Evolutionary conservation across 2,113 vertebrate species (phyloP), one percentile per base, ranked within the genome.

Genomic region (Pterocles burchelli): DNA sequence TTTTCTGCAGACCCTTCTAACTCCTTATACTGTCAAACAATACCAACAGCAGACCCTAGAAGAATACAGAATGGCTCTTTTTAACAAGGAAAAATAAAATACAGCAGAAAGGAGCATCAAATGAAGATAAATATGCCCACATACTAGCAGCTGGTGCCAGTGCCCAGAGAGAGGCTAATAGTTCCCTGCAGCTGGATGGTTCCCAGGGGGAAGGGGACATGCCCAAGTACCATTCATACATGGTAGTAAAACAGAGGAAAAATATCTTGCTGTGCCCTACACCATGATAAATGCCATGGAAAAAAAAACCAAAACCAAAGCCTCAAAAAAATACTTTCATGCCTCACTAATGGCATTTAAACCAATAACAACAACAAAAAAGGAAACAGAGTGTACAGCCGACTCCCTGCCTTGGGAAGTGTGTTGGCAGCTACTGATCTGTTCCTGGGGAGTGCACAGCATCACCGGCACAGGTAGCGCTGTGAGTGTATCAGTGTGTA

Each of bases 1-100:
- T 90, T 55, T 88, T 93, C 79, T 96, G 80, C 70, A 96, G 62
- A 65, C 17, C 48, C 57, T 87, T 91, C 48, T 43, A 38, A 77
- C 15, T 70, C 62, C 36, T 59, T 49, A 52, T 24, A 33, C 28
- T 72, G 52, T 49, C 76, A 81, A 75, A 77, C n/a, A 94, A 34
- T 1, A 79, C 55, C 59, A 93, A 57, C n/a, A 77, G 29, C 46
- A 85, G 81, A 76, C 6, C 36, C 24, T n/a, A 52, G 34, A 57
- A 77, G 24, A 46, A 43, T n/a, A 34, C 1, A 16, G 54, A 66
- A 74, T 10, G 28, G 31, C 49, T 91, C 7, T 34, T 95, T 63
- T 71, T 29, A 76, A 72, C 22, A 38, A 13, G n/a, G n/a, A 86
- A 74, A 90, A 84, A 46, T 16, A 25, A 58, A 78, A 59, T 22